phyloP scores from a whole-genome alignment of 1,140 invertebrate genomes.

The Saxidomus purpurata region DNA sequence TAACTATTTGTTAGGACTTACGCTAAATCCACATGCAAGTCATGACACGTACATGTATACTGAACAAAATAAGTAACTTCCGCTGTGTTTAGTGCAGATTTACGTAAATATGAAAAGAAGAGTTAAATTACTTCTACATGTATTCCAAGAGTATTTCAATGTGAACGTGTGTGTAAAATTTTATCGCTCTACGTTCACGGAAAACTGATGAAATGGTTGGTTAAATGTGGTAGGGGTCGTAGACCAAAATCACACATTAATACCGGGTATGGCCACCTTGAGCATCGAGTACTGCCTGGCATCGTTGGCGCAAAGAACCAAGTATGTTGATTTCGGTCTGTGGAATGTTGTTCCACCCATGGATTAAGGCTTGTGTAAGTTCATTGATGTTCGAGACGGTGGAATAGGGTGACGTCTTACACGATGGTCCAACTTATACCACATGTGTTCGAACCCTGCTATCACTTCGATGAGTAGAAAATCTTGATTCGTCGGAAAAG shows the following conservation, averaged over 20 bases:
- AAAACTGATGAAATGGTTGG: constrained; percentile 11
- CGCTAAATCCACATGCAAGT: too few species aligned
- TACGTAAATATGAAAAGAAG: constrained; percentile 2
- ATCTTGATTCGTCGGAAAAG: constrained; percentile 25
- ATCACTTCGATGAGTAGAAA: constrained; percentile 13
- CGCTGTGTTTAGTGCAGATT: neutral
- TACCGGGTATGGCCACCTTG: constrained; percentile 13
- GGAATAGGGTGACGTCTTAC: constrained; percentile 19
- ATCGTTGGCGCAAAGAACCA: constrained; percentile 18
- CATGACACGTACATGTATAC: too few species aligned
- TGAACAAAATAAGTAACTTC: neutral
- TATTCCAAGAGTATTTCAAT: constrained; percentile 8
- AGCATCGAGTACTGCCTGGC: neutral
- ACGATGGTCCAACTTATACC: constrained; percentile 24
- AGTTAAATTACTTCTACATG: neutral
- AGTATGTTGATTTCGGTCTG: constrained; percentile 5
- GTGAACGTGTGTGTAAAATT: neutral
- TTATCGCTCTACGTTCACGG: neutral
- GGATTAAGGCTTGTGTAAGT: neutral
- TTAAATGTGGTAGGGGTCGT: constrained; percentile 16
- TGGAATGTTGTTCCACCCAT: neutral
- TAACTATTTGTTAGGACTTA: too few species aligned
- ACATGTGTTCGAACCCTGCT: constrained; percentile 33
- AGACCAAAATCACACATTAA: constrained; percentile 3
- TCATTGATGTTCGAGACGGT: constrained; percentile 30